Base-by-base conservation (phyloP, 2,797 vertebrate genomes). In the Sciurus vulgaris region DNA sequence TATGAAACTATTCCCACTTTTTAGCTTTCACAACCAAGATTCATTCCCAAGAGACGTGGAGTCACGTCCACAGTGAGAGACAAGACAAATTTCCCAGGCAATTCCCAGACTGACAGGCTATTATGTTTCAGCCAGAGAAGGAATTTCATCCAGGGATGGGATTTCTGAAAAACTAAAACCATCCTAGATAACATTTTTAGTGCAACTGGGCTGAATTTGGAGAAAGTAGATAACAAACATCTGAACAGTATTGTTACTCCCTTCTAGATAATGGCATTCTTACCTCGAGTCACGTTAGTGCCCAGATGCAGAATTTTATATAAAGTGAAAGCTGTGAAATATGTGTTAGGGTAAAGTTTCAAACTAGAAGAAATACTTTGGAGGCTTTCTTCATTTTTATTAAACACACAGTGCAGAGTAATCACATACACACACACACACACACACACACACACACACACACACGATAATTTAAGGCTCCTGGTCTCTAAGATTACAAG, bases 41-140 rank as follows among this genome's bases (percentile, higher is more conserved):
- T 70, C 76, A 72, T 67, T 83, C 69, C 72, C 30, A 89, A 76
- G n/a, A 90, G 54, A 90, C 14, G 72, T 11, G n/a, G n/a, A 90
- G 51, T 87, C 14, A 77, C 14, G n/a, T 82, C 54, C 70, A 59
- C 12, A 59, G 74, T 28, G 28, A 59, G 54, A 86, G n/a, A 63
- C 72, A 47, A 67, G 30, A 24, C 51, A 56, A 77, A 61, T 17
- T 20, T 6, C 28, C 33, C 18, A 35, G 24, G 17, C 1, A 38
- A 7, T 22, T 51, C 38, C 78, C 11, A 41, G 61, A 63, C 1
- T 74, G 33, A 49, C 41, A 51, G 24, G 11, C 35, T 47, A n/a
- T 61, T 69, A 49, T 24, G 4, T 63, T 86, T 74, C 49, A n/a
- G 28, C 10, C 20, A 86, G 38, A 56, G 51, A 78, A 54, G 7